Evolutionary conservation across 2,113 vertebrate species (phyloP), one percentile per base, ranked within the genome.

Genomic region (Xiphophorus maculatus): DNA sequence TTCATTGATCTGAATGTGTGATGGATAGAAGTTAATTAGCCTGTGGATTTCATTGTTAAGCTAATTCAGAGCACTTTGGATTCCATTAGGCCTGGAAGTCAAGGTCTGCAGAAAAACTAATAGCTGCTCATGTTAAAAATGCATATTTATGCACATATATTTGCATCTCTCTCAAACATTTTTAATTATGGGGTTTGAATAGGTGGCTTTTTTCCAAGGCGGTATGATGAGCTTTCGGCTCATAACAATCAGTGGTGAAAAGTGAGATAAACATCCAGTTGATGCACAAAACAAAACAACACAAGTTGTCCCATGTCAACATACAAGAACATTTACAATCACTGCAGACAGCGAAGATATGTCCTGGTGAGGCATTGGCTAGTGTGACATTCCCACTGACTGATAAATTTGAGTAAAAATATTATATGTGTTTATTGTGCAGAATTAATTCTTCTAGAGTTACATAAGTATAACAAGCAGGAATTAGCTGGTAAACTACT

Each of bases 101-200:
- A 72, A 63, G 73, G 71, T 87, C 83, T 77, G 75, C 44, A 72
- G 79, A 81, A 89, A 91, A 84, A 75, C 84, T 82, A 90, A 89
- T 90, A 87, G 87, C 75, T 54, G 85, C 74, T 84, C 35, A 51
- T 77, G 81, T 85, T 84, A 75, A 84, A 84, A 86, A 90, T 83
- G 66, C 69, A 58, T 87, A 88, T 93, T 90, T 90, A 93, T 93
- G 90, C 90, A 93, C 89, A 94, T 93, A 92, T 88, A 92, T 94
- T 93, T 93, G 90, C 91, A 94, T 94, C 83, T 92, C 93, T 84
- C 93, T 94, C 88, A 92, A 92, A 89, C 79, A 51, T 68, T 89
- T 93, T 94, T 93, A 92, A 94, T 93, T 89, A 93, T 78, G 58
- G 80, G 81, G 83, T 89, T 85, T 83, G 81, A 91, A 91, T 89